Base-by-base conservation (phyloP, 2,797 vertebrate species). In the Cetoscarus ocellatus region DNA sequence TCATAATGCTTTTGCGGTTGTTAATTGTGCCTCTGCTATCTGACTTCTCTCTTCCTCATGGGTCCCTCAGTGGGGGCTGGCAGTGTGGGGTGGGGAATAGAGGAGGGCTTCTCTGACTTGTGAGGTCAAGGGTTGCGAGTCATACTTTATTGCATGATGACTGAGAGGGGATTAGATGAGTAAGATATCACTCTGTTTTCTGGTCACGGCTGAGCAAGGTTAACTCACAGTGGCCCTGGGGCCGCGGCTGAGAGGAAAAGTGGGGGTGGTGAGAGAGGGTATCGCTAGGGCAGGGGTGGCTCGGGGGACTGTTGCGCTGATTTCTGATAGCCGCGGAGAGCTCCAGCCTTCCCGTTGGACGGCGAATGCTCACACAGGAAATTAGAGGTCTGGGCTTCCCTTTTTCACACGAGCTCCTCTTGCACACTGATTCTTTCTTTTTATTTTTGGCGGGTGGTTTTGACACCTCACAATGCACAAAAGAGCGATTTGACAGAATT, bases 61-160 rank as follows among this genome's bases (percentile, higher is more conserved):
- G 65, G 67, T 63, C 63, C 62, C 70, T 64, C 11, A 60, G 63
- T 45, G 74, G 73, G 79, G 73, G 83, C 62, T 79, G 73, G 80
- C 68, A 62, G 78, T 75, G 68, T 71, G 76, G 47, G 8, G 47
- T 4, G 67, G 70, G 67, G 75, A 82, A 67, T 15, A 78, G 65
- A 70, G 63, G 70, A 65, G 70, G 68, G 58, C 52, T 77, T 73
- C 54, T 80, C 70, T 85, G 83, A 76, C 71, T 88, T 53, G 67
- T 50, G 70, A 86, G 93, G 89, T 93, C 89, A 93, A 82, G 79
- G 93, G 90, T 93, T 79, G 85, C 65, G 44, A 88, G 73, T 84
- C 89, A 90, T 90, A 90, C 90, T 92, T 93, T 93, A 94, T 93
- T 92, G 89, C 90, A 85, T 84, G 91, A 93, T 86, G 92, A 93